These are phyloP conservation scores for Raphicerus campestris DNA, from an alignment of 2,113 vertebrate species.

Conservation along the genomic window DNA sequence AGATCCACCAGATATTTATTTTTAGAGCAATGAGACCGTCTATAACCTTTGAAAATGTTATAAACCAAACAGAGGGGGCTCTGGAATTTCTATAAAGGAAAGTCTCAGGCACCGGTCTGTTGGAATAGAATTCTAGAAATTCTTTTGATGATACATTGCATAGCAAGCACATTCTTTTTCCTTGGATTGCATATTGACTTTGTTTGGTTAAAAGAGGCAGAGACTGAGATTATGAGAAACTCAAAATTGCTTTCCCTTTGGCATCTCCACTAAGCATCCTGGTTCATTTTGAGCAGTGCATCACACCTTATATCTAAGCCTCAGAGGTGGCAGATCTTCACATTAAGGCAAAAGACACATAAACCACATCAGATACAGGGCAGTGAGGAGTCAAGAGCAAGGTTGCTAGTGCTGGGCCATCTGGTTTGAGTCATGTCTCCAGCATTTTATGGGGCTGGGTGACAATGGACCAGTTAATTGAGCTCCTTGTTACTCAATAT, in stretches of 20 bases:
- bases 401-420: no score
- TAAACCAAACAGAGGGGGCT: slow-evolving; percentile 33
- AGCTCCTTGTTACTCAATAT: not conserved
- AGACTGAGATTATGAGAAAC: not conserved
- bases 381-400: not conserved
- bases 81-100: slow-evolving; percentile 56
- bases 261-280: not conserved
- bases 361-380: not conserved
- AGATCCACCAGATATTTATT: slow-evolving; percentile 39
- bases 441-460: not conserved
- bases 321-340: not conserved
- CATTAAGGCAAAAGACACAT: not conserved
- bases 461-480: not conserved
- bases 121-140: slow-evolving; percentile 6
- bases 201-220: not conserved
- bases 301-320: not conserved
- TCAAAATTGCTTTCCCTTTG: not conserved
- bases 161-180: not conserved
- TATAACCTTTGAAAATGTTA: slow-evolving; percentile 43
- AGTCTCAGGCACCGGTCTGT: slow-evolving; percentile 21
- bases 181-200: not conserved
- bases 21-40: slow-evolving; percentile 49
- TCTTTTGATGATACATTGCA: slow-evolving; percentile 24
- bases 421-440: not conserved
- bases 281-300: not conserved